Evolutionary conservation across 2,888 invertebrate species (phyloP).

Genomic region (Epsilonema sp.): DNA sequence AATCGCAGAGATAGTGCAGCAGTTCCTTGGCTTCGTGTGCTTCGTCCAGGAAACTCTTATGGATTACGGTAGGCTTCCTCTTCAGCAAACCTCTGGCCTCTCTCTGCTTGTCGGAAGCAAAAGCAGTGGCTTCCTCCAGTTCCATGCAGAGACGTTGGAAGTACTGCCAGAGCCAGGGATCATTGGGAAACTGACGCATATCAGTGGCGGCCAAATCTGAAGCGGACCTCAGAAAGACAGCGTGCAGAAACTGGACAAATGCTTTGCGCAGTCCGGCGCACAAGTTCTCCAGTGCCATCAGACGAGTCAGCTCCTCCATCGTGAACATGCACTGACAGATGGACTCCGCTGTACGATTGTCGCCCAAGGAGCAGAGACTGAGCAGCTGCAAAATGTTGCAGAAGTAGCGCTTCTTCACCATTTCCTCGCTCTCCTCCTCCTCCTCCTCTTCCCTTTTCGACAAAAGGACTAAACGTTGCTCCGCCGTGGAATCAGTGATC

Average conservation of each 20-base stretch:
- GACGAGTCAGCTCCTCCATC: conserved; percentile 26
- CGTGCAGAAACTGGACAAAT: conserved; percentile 29
- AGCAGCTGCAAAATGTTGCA: conserved; percentile 25
- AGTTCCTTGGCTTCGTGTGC: background rate
- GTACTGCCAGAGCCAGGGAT: conserved; percentile 1
- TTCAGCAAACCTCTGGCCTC: background rate
- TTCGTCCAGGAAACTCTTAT: background rate
- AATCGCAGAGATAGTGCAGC: conserved; percentile 28
- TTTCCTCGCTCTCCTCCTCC: conserved; percentile 1
- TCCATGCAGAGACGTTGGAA: background rate
- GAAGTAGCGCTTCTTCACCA: conserved; percentile 3
- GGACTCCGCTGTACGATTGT: conserved; percentile 31
- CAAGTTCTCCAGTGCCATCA: conserved; percentile 24
- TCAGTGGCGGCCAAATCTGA: conserved; percentile 22
- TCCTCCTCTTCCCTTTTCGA: background rate
- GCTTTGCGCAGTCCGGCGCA: conserved; percentile 27
- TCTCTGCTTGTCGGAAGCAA: background rate
- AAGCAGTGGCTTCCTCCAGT: background rate
- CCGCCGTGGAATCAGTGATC: conserved; percentile 19
- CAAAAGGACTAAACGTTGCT: background rate
- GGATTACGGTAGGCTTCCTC: background rate
- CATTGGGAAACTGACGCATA: conserved; percentile 13
- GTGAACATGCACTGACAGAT: conserved; percentile 32
- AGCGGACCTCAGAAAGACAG: conserved; percentile 27
- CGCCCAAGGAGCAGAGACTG: conserved; percentile 31